Base-by-base conservation (phyloP, 2,888 invertebrate species). In the Sesia apiformis region DNA sequence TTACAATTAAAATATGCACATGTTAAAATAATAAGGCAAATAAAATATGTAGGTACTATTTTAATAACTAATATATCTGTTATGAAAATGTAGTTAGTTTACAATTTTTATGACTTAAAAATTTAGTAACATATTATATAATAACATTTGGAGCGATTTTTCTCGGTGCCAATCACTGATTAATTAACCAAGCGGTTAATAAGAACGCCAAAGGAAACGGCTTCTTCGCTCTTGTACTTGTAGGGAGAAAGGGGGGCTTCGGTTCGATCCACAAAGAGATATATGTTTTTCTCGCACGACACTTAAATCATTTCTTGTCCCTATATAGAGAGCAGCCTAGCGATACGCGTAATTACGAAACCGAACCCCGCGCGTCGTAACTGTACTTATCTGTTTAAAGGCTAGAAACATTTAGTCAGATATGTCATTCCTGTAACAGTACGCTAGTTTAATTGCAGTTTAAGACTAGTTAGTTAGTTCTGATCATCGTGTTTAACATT, bases 361-460 rank as follows among this genome's bases (percentile, higher is more conserved):
- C 23, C 76, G 69, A 60, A 66, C 69, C 63, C 63, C 72, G 59
- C 70, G 61, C 46, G 64, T 75, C 76, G 74, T 84, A 85, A 83
- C 84, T 84, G 84, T 81, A 74, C 51, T 38, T 67, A 58, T 59
- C 81, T 80, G 63, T 77, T 58, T 81, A 83, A 85, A 83, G 85
- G 83, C 78, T 80, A 84, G 75, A 79, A 83, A 76, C 80, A 83
- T 85, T 85, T 87, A 87, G 78, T 78, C 59, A 82, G 83, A 81
- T 76, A 86, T 85, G 80, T 77, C 73, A 81, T 72, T 77, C 79
- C 80, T 79, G 82, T 84, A 83, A 83, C 79, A 79, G 84, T 78
- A 77, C 71, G 78, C 78, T 72, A 74, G 70, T 74, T 78, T 84
- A 86, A 85, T 85, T 83, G 71, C 81, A 70, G 73, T 73, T 72